A percentile compares a stretch with the other conserved stretches of the same genome.
Conservation (phyloP, 1,140 invertebrate species). For the Pseudomyrmex sp. region DNA sequence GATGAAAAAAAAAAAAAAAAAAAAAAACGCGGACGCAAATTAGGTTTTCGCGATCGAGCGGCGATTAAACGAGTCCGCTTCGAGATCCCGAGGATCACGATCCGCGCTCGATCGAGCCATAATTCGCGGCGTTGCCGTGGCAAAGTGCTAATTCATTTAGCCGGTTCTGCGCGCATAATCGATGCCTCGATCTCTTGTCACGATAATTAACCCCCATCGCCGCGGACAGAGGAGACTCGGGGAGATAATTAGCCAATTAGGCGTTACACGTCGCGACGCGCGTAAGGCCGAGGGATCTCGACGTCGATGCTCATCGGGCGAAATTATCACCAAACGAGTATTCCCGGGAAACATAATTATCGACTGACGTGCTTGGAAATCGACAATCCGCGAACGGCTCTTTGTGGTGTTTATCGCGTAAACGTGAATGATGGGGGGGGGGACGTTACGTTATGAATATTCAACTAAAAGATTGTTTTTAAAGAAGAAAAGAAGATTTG, state of each 20-base stretch:
- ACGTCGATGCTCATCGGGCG: constrained; percentile 41
- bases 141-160: constrained; percentile 62
- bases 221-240: constrained; percentile 28
- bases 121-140: constrained; percentile 29
- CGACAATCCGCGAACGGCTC: constrained; percentile 16
- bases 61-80: constrained; percentile 1
- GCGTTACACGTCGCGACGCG: constrained; percentile 62
- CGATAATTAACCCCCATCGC: constrained; percentile 62
- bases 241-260: constrained; percentile 73
- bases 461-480: too few relatives aligned
- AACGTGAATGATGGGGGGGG: too few relatives aligned
- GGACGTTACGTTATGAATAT: too few relatives aligned
- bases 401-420: constrained; percentile 27
- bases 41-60: neutral
- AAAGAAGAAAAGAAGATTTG: too few relatives aligned
- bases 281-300: constrained; percentile 54
- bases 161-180: constrained; percentile 46
- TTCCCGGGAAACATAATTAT: constrained; percentile 55
- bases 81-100: constrained; percentile 15
- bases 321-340: constrained; percentile 60
- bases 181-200: constrained; percentile 63
- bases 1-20: neutral
- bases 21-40: neutral
- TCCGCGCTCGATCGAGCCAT: constrained; percentile 28
- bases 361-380: constrained; percentile 29